Base-by-base conservation (phyloP, 2,797 vertebrate genomes). In the Oreortyx pictus region DNA sequence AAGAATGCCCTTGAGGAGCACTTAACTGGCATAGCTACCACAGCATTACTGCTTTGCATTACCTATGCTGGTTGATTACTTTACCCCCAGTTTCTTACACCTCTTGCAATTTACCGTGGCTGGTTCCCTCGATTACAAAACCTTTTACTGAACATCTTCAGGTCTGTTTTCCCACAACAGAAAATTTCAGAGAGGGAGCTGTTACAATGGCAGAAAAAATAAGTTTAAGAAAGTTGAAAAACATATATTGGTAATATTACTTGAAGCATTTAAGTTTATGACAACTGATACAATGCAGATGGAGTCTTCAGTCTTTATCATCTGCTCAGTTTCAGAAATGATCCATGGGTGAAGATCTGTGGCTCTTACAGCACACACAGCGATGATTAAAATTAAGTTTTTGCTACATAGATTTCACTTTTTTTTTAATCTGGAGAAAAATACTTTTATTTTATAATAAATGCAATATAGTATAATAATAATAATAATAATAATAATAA, bases 311-410 rank as follows among this genome's bases (percentile, higher is more conserved):
- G 61, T 14, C 27, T 64, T 43, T 64, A 22, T 22, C 9, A 31
- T 43, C 59, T 86, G 49, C 44, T 91, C 73, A 23, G 70, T 90
- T 89, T 94, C 88, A 52, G 41, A 85, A 66, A 72, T 44, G 11
- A 95, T 57, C 15, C 10, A 52, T n/a, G 73, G 78, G 20, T 93
- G 82, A 82, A 95, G 81, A 41, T 74, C 43, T 35, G 33, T 29
- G 23, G 62, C 47, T 79, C 94, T 96, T 88, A 94, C 89, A 54
- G 84, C 73, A 16, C 80, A 78, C 2, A 84, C 68, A 92, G 81
- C 71, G 47, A 83, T 12, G 22, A 87, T 8, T 65, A 33, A 86
- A 92, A 66, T 92, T 80, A 95, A 82, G 39, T 82, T 66, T 66
- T 43, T 78, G 5, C 47, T 92, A n/a, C 7, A 80, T 19, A 75